Conservation (phyloP, 2,113 vertebrate species). For the Lasiurus borealis region DNA sequence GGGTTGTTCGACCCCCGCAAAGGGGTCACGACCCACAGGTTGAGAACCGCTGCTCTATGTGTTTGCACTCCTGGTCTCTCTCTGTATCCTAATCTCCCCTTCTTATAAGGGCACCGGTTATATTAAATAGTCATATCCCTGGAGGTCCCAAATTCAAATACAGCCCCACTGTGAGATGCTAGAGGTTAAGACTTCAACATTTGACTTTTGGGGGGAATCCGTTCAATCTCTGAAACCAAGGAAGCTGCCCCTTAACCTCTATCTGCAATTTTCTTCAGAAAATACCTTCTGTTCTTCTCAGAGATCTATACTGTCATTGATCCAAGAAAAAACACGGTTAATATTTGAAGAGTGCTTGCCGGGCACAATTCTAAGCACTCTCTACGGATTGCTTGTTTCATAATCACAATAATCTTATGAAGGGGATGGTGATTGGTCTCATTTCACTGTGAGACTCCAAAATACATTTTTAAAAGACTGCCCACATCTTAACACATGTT, state of each 20-base stretch:
- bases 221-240: background rate
- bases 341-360: background rate
- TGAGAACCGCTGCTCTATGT: too few species aligned
- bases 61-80: rapidly evolving
- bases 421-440: background rate
- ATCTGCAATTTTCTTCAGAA: background rate
- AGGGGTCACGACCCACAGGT: too few species aligned
- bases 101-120: background rate
- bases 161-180: background rate
- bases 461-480: background rate
- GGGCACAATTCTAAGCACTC: background rate
- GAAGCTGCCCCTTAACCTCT: background rate
- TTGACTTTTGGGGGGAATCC: background rate
- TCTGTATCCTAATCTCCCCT: too few species aligned
- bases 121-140: background rate
- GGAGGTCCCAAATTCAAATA: background rate
- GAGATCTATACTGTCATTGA: background rate
- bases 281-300: background rate
- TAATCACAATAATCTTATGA: background rate
- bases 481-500: background rate
- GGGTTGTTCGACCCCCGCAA: too few species aligned
- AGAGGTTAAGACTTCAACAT: background rate
- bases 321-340: background rate
- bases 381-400: background rate
- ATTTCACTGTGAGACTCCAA: background rate